Percentiles rank a stretch among this genome's conserved stretches.
These are phyloP conservation scores for Cephus sareptanus DNA, from an alignment of 2,888 invertebrate species.

Conservation along the genomic window DNA sequence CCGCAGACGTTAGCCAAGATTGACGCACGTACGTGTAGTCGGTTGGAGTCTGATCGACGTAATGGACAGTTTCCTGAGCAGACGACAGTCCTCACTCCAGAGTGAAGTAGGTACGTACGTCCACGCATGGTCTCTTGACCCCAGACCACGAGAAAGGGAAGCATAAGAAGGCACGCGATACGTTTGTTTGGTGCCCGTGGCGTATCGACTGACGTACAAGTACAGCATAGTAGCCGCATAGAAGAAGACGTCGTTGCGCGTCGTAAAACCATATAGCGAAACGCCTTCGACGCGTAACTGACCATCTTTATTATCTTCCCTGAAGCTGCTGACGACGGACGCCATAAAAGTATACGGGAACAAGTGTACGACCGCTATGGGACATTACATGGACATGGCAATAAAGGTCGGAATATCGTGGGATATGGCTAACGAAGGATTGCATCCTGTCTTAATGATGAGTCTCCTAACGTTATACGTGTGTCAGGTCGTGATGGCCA, in stretches of 20 bases:
- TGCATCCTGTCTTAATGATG: neutral
- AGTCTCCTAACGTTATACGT: neutral
- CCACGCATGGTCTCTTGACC: conserved; percentile 1
- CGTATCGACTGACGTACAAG: neutral
- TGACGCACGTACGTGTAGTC: neutral
- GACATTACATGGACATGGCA: neutral
- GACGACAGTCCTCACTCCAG: conserved; percentile 26
- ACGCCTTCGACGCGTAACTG: neutral
- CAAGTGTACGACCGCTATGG: neutral
- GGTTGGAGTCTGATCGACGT: conserved; percentile 45
- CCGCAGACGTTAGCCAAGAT: neutral
- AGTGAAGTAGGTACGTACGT: neutral
- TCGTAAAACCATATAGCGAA: neutral
- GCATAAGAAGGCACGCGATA: neutral
- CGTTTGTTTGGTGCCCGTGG: neutral
- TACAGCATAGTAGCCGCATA: neutral
- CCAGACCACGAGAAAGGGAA: neutral
- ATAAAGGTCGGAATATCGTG: neutral
- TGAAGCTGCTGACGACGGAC: neutral
- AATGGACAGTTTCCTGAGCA: conserved; percentile 61
- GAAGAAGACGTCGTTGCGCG: neutral
- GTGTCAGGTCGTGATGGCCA: neutral
- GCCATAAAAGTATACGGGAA: neutral
- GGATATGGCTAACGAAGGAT: neutral
- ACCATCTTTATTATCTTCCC: neutral